Base-by-base conservation (phyloP, 1,140 invertebrate species). In the Temnothorax longispinosus region DNA sequence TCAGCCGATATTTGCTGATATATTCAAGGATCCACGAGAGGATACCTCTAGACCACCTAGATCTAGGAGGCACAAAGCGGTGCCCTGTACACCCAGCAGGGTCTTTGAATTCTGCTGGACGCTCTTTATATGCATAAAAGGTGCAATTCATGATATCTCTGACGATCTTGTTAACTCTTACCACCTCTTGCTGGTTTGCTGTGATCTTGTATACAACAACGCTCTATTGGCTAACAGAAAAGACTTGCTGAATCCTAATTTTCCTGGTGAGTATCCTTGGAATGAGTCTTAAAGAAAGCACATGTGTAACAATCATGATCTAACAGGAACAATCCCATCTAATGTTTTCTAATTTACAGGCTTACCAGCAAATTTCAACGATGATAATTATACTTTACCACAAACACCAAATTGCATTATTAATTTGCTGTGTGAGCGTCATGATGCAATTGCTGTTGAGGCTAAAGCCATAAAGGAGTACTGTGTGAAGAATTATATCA, bases 91-190 rank as follows among this genome's bases (percentile, higher is more conserved):
- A 18, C 96, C 97, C 71, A 96, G 96, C 52, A 98, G 98, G 93
- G 95, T 99, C 15, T 99, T 99, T 95, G 98, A 99, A 91, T 99
- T 99, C 93, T 97, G 97, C 91, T 99, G 99, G 99, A 98, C 98
- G 47, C 94, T 99, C 44, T 99, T 99, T 95, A 96, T 99, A 32
- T 97, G 98, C 95, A 97, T 99, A n/a, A 99, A 99, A 95, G 97
- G 97, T 82, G 97, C 97, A 91, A 97, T 98, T 91, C 96, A 97
- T 64, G 97, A 97, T 71, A 98, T 98, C 65, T 98, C 98, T 72
- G 97, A 99, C 95, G 99, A 99, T 96, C 95, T 99, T 86, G 98
- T 99, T 0, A 99, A 98, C 94, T 99, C 98, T 65, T 99, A 98
- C 93, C 98, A 99, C 94, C 95, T 99, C 11, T 96, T 99, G 32